Evolutionary conservation across 2,113 vertebrate genomes (phyloP).

Genomic region (Crocuta crocuta): DNA sequence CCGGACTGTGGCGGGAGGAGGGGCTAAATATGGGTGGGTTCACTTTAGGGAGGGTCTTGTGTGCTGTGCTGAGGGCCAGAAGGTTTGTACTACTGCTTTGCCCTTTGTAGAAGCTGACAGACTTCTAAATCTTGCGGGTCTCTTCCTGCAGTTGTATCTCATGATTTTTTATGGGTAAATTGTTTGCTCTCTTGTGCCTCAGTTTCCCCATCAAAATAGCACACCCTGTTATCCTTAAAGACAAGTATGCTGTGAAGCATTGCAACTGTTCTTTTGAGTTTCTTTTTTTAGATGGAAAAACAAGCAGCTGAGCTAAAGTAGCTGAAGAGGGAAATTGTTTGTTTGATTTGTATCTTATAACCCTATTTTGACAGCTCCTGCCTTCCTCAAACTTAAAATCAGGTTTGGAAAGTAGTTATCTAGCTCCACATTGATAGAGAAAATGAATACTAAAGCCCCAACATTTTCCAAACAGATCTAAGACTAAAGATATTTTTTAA

Average conservation of each 20-base stretch:
- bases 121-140: neutral
- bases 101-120: neutral
- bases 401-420: slow-evolving; percentile 37
- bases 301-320: slow-evolving; percentile 26
- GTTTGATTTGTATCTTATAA: slow-evolving; percentile 45
- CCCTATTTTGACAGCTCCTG: slow-evolving; percentile 24
- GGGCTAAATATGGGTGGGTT: neutral
- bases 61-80: neutral
- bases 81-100: neutral
- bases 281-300: slow-evolving; percentile 52
- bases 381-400: slow-evolving; percentile 52
- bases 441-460: slow-evolving; percentile 1
- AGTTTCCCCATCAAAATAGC: slow-evolving; percentile 25
- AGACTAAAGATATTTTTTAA: slow-evolving; percentile 35
- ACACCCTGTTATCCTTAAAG: neutral
- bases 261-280: slow-evolving; percentile 20
- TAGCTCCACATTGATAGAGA: slow-evolving; percentile 44
- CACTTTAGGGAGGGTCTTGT: neutral
- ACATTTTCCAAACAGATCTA: slow-evolving; percentile 30
- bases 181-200: slow-evolving; percentile 24
- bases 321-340: neutral
- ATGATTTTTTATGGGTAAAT: neutral
- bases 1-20: neutral
- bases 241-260: neutral
- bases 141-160: neutral